Base-by-base conservation (phyloP, 2,113 vertebrate species). In the Phainopepla nitens region DNA sequence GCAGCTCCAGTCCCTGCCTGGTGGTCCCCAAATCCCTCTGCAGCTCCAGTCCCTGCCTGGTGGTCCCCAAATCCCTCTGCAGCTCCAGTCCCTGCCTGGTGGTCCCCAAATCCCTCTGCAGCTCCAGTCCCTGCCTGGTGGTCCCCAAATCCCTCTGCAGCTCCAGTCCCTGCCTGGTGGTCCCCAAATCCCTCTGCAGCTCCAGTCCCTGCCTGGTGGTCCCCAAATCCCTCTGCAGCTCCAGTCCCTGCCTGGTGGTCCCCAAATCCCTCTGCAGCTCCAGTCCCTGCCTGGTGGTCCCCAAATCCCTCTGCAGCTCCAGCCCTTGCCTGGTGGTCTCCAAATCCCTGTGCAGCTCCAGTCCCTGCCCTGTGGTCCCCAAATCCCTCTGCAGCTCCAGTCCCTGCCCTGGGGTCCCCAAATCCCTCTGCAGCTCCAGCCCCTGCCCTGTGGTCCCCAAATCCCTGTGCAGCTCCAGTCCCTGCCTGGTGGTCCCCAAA, bases 201-300 rank as follows among this genome's bases (percentile, higher is more conserved):
- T 28, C 7, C 56, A 39, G 39, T 39, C 39, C 39, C 39, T 39
- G 39, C 12, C 39, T 12, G 9, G 39, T 39, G 39, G 9, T 39
- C 39, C 39, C 15, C 7, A 44, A 44, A 65, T 2, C 41, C 17
- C 39, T n/a, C 9, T 54, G 28, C 29, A 54, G 29, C 31, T 33
- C 29, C 29, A n/a, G n/a, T 8, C 15, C 9, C 39, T 35, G 10
- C 8, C 53, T 18, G 1, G 3, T 28, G 41, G 13, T 6, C 0
- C 49, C n/a, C 39, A 18, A 64, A 35, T 2, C 49, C 24, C 31
- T 23, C 36, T 53, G 39, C 15, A 64, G 60, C 60, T 62, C 36
- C 36, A 1, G 7, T 4, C 5, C 31, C 35, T 23, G 15, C 50
- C 22, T 2, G 4, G 15, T n/a, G 41, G 24, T 16, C 0, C 24